Evolutionary conservation across 2,888 invertebrate species (phyloP), one percentile per base, ranked within the genome.

Genomic region (Plebejus melissa): DNA sequence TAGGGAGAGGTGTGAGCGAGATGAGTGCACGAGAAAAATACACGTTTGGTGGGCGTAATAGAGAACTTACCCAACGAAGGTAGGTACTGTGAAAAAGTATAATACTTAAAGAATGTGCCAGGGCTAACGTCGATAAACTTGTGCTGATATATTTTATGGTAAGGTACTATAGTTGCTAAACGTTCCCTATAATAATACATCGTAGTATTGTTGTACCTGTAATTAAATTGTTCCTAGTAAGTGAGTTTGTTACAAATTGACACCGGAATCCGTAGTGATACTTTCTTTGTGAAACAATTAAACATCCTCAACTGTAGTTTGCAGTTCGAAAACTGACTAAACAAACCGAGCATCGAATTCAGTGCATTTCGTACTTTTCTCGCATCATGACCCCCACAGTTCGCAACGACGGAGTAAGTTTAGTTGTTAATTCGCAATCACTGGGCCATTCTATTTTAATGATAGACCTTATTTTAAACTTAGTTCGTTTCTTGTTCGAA

Each of bases 221-320:
- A n/a, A 50, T 50, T 50, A 50, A 58, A 58, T 58, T 22, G 22
- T 28, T 32, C 11, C 65, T 13, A 65, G 32, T 11, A 65, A 65
- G 28, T 65, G 32, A 32, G 32, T 65, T 36, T 65, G 32, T 13
- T 65, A 65, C 65, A 36, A 60, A 60, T 5, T 32, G 11, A 32
- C 65, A 32, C 32, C 65, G 65, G 32, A 46, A 46, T 71, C 22
- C 46, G 46, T 76, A 77, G 69, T 76, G 74, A 72, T 60, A 76
- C 41, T 76, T 78, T 58, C 76, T 74, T 76, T 74, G 74, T 76
- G 65, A 76, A 76, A 77, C 71, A 75, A 71, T 77, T 77, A 80
- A 80, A 81, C 80, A 80, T 82, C 81, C 80, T 78, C 76, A 74
- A 76, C 60, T 36, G 74, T 69, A 77, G 75, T 75, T 76, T 74